Percentiles rank a stretch among this genome's conserved stretches.
Conservation (phyloP, 2,888 invertebrate genomes). For the Trichacis sp. region DNA sequence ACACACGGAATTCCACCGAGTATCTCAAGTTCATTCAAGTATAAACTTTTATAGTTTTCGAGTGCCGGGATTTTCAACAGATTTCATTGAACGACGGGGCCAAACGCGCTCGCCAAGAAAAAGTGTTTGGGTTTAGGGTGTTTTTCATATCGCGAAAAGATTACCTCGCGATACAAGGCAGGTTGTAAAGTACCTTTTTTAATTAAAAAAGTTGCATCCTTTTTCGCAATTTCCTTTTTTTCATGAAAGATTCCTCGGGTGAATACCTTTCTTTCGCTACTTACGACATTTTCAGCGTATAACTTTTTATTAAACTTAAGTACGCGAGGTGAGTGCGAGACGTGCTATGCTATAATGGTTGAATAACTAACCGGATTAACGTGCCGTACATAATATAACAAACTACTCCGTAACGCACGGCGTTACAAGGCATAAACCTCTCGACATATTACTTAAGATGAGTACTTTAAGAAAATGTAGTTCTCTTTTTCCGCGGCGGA, state of each 20-base stretch:
- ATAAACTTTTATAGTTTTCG: slow-evolving; percentile 33
- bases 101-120: slow-evolving; percentile 12
- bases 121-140: not conserved
- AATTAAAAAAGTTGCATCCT: slow-evolving; percentile 1
- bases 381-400: slow-evolving; percentile 32
- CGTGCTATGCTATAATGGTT: slow-evolving; percentile 28
- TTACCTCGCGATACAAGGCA: slow-evolving; percentile 17
- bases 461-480: slow-evolving; percentile 22
- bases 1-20: slow-evolving; percentile 24
- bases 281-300: slow-evolving; percentile 28
- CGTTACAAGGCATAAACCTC: slow-evolving; percentile 33
- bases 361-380: slow-evolving; percentile 37
- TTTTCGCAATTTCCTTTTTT: slow-evolving; percentile 9
- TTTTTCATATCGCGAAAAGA: slow-evolving; percentile 23
- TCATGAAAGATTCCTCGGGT: slow-evolving; percentile 1
- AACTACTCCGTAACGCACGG: slow-evolving; percentile 21
- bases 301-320: slow-evolving; percentile 37
- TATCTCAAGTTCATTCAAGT: slow-evolving; percentile 34
- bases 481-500: slow-evolving; percentile 5
- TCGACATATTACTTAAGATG: slow-evolving; percentile 33
- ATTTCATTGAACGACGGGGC: slow-evolving; percentile 10
- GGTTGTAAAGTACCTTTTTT: not conserved
- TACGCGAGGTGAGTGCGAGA: slow-evolving; percentile 25
- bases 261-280: slow-evolving; percentile 12
- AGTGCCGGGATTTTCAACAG: slow-evolving; percentile 22